phyloP scores from a whole-genome alignment of 2,888 invertebrate genomes.

The Acronicta leporina region DNA sequence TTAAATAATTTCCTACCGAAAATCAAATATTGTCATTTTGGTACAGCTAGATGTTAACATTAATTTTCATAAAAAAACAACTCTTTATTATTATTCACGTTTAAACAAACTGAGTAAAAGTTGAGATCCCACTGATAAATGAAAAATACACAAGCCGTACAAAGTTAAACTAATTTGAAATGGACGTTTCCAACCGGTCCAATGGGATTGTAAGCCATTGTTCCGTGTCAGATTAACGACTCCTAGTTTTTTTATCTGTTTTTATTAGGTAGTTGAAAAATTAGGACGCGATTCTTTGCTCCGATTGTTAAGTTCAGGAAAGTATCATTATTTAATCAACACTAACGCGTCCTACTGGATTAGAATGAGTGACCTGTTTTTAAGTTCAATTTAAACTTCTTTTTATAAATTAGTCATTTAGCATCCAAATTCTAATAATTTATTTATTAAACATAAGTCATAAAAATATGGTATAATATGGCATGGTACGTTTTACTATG shows the following conservation, averaged over 20 bases:
- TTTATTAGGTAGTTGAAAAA: constrained; percentile 6
- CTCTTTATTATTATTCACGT: constrained; percentile 21
- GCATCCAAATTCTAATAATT: too few species aligned
- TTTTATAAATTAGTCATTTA: neutral
- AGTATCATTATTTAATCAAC: neutral
- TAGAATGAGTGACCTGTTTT: neutral
- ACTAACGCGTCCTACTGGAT: neutral
- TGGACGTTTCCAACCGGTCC: constrained; percentile 62
- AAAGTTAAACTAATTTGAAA: constrained; percentile 71
- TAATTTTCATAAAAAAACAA: constrained; percentile 17
- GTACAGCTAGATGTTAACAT: too few species aligned
- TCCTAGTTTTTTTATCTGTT: constrained; percentile 33
- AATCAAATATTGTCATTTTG: too few species aligned
- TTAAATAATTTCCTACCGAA: too few species aligned
- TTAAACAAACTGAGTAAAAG: constrained; percentile 44
- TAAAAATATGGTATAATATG: too few species aligned
- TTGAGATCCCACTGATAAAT: constrained; percentile 49
- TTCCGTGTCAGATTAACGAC: constrained; percentile 69
- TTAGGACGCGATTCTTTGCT: neutral
- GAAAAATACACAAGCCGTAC: constrained; percentile 61
- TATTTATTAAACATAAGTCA: too few species aligned
- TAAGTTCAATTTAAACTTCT: neutral
- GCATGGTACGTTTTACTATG: too few species aligned
- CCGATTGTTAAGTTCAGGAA: neutral
- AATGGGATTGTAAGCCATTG: constrained; percentile 61